A percentile compares a stretch with the other conserved stretches of the same genome.
phyloP scores from a whole-genome alignment of 2,888 invertebrate genomes.

The Pristionchus entomophagus region DNA sequence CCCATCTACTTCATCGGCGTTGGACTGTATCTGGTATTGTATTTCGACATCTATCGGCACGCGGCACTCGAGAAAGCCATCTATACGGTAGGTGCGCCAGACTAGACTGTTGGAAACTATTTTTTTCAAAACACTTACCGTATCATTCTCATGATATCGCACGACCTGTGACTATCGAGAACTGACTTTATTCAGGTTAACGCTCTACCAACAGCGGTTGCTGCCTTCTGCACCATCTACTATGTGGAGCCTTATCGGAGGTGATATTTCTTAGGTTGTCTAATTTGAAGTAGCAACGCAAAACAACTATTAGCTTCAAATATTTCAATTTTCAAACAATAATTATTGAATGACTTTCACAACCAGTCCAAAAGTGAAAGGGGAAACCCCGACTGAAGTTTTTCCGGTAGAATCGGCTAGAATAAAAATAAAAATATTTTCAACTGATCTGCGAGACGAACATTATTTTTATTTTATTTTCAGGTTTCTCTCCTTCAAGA shows the following conservation, averaged over 20 bases:
- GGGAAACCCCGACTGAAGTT: too few species aligned
- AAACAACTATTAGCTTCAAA: too few species aligned
- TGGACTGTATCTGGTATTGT: not conserved
- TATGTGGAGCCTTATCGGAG: not conserved
- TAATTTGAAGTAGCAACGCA: too few species aligned
- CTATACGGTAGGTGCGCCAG: constrained; percentile 31
- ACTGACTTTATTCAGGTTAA: not conserved
- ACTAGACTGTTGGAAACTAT: too few species aligned
- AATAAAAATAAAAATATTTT: too few species aligned
- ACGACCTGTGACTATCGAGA: not conserved
- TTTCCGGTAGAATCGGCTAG: too few species aligned
- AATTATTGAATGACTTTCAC: too few species aligned
- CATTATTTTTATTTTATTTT: not conserved
- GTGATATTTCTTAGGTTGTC: not conserved
- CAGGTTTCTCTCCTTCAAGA: not conserved
- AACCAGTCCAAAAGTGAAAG: too few species aligned
- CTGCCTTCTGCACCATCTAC: constrained; percentile 10
- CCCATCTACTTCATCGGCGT: constrained; percentile 18
- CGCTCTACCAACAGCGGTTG: not conserved
- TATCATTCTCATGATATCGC: too few species aligned
- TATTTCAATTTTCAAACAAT: too few species aligned
- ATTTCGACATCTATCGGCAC: not conserved
- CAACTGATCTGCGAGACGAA: too few species aligned
- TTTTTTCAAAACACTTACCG: too few species aligned
- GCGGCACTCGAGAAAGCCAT: constrained; percentile 5